Conservation (phyloP, 1,140 invertebrate species). For the Drosophila ironensis region DNA sequence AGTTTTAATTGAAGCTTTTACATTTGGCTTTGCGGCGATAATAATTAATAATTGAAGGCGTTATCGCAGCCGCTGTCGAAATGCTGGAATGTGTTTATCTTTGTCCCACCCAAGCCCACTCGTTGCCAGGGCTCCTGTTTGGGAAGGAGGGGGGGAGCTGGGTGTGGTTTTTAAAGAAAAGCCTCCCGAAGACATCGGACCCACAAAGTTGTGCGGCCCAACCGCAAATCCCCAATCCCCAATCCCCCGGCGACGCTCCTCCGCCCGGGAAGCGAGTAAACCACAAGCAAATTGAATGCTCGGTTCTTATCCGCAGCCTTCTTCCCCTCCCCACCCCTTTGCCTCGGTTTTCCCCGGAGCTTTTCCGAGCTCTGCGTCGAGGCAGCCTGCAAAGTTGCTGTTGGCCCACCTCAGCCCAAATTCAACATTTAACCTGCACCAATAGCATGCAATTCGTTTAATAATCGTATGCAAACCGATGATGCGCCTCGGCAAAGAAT, state of each 20-base stretch:
- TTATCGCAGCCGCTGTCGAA: slow-evolving; percentile 31
- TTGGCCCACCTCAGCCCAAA: no score
- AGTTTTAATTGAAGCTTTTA: slow-evolving; percentile 73
- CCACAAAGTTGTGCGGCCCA: slow-evolving; percentile 37
- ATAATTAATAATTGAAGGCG: slow-evolving; percentile 75
- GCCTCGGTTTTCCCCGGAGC: no score
- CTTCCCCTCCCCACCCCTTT: no score
- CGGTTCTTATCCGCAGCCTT: background rate
- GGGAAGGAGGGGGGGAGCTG: background rate
- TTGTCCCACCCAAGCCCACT: slow-evolving; percentile 11
- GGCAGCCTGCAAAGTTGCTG: no score
- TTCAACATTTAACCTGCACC: no score
- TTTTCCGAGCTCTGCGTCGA: no score
- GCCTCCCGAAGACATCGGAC: background rate
- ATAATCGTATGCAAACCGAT: no score
- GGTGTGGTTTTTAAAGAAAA: no score
- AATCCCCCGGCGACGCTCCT: background rate
- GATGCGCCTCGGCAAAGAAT: no score
- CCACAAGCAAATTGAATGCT: slow-evolving; percentile 61
- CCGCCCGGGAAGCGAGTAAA: slow-evolving; percentile 14
- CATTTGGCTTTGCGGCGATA: slow-evolving; percentile 73
- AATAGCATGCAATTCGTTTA: no score
- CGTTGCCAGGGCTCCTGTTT: background rate
- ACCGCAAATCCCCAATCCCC: slow-evolving; percentile 41
- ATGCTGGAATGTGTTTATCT: slow-evolving; percentile 53